These are phyloP conservation scores for Rhadina sibilatrix DNA, from an alignment of 2,113 vertebrate genomes.

Conservation along the genomic window DNA sequence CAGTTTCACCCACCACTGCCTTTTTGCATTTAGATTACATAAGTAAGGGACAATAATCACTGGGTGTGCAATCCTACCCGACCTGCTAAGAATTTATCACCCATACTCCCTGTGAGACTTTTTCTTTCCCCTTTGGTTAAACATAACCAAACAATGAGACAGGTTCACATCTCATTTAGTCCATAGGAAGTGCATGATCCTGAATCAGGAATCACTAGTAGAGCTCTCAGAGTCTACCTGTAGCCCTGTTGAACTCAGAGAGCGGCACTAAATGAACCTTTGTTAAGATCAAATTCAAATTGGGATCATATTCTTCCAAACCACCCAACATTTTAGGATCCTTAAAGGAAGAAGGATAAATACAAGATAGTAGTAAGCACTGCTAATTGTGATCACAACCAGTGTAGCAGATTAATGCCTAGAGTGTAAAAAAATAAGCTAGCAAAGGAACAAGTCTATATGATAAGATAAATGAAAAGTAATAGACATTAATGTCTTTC, in stretches of 20 bases:
- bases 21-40: background rate
- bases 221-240: background rate
- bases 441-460: background rate
- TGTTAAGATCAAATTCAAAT: background rate
- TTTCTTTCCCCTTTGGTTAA: background rate
- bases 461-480: background rate
- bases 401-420: background rate
- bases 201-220: rapidly evolving
- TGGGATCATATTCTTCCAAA: background rate
- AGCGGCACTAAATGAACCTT: background rate
- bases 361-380: background rate
- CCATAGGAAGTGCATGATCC: background rate
- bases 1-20: background rate
- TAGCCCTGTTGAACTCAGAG: background rate
- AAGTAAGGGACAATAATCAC: background rate
- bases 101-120: background rate
- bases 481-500: background rate
- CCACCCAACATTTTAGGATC: background rate
- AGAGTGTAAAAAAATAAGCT: background rate
- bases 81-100: background rate
- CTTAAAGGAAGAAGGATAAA: background rate
- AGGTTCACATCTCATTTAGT: background rate
- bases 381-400: background rate
- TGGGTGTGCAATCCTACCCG: background rate
- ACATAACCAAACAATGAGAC: background rate